phyloP scores from a whole-genome alignment of 2,113 vertebrate genomes.

The Aphyosemion australe region DNA sequence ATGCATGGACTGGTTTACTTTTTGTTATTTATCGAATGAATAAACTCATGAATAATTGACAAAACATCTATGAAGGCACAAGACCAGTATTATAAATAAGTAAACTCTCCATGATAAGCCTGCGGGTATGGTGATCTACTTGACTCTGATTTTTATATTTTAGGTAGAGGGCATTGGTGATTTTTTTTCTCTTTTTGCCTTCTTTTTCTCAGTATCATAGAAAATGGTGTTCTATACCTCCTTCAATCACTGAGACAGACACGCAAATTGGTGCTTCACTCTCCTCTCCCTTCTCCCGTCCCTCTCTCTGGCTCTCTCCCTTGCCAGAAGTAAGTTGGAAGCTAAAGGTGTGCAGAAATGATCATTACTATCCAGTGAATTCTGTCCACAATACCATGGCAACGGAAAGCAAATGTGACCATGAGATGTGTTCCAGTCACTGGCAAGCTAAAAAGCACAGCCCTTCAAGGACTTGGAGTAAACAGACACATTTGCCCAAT shows the following conservation, averaged over 20 bases:
- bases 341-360: slow-evolving; percentile 56
- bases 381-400: slow-evolving; percentile 66
- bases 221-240: slow-evolving; percentile 10
- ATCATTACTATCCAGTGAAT: slow-evolving; percentile 51
- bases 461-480: slow-evolving; percentile 68
- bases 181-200: neutral
- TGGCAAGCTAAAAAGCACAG: slow-evolving; percentile 50
- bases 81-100: slow-evolving; percentile 54
- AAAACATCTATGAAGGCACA: slow-evolving; percentile 42
- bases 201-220: slow-evolving; percentile 4
- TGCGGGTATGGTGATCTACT: slow-evolving; percentile 16
- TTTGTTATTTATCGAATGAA: slow-evolving; percentile 60
- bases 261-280: slow-evolving; percentile 22
- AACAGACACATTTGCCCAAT: slow-evolving; percentile 69
- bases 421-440: slow-evolving; percentile 60
- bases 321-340: slow-evolving; percentile 43
- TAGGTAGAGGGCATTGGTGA: no score
- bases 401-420: slow-evolving; percentile 67
- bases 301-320: neutral
- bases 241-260: slow-evolving; percentile 23
- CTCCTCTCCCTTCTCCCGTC: no score
- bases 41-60: slow-evolving; percentile 70
- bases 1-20: slow-evolving; percentile 35
- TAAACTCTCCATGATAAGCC: slow-evolving; percentile 31
- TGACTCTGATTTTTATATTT: slow-evolving; percentile 4